A percentile compares a stretch with the other conserved stretches of the same genome.
Evolutionary conservation across 2,113 vertebrate species (phyloP).

Genomic region (Siniperca knerii): DNA sequence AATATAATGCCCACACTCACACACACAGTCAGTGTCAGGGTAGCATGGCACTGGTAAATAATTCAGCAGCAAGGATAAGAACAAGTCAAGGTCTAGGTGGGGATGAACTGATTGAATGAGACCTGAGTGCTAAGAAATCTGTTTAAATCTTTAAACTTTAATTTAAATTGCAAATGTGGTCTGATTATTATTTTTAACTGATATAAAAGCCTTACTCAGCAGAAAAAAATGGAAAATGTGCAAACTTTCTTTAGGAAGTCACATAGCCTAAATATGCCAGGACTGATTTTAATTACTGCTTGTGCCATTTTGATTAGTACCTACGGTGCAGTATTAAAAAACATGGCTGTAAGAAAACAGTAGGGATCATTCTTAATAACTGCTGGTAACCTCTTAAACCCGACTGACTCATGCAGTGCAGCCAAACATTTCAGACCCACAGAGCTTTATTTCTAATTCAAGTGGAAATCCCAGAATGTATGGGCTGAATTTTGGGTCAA

Average conservation of each 20-base stretch:
- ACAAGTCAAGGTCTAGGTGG: constrained; percentile 42
- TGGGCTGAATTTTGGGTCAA: no score
- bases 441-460: no score
- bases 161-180: neutral
- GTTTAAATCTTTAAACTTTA: constrained; percentile 1
- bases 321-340: neutral
- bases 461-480: no score
- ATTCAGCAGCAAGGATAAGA: constrained; percentile 55
- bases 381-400: neutral
- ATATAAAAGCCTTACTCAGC: neutral
- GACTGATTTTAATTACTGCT: neutral
- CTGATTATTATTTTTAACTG: neutral
- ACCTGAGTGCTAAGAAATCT: neutral
- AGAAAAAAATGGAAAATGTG: neutral
- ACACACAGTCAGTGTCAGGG: constrained; percentile 26
- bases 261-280: neutral
- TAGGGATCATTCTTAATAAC: neutral
- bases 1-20: constrained; percentile 51
- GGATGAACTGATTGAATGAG: constrained; percentile 22
- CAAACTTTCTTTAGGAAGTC: neutral
- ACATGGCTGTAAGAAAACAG: neutral
- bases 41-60: constrained; percentile 49
- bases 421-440: no score
- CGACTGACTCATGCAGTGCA: no score
- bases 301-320: neutral